Evolutionary conservation across 2,113 vertebrate genomes (phyloP).

Genomic region (Epinephelus moara): DNA sequence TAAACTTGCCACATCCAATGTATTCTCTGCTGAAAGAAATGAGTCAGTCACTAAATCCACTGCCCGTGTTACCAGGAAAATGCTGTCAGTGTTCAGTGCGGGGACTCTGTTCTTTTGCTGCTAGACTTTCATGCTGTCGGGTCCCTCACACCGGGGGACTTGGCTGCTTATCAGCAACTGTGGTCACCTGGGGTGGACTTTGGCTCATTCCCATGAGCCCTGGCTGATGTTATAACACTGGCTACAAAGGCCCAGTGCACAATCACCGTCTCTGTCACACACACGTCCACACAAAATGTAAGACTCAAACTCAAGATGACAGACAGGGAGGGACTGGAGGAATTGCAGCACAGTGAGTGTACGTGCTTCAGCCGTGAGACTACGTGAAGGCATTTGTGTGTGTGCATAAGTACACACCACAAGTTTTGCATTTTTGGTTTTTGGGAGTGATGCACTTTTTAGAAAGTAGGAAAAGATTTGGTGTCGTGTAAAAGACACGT

Average conservation of each 20-base stretch:
- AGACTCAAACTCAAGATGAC: background rate
- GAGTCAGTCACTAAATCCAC: background rate
- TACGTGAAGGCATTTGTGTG: background rate
- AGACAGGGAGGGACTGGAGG: background rate
- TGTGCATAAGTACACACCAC: background rate
- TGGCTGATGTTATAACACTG: background rate
- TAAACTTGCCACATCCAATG: background rate
- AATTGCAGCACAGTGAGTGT: background rate
- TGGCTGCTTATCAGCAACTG: conserved; percentile 63
- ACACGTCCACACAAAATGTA: background rate
- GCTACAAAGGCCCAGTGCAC: background rate
- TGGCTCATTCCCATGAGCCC: conserved; percentile 36
- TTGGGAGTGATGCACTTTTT: background rate
- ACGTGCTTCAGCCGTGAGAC: background rate
- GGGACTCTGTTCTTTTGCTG: background rate
- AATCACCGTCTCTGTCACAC: background rate
- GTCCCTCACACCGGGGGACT: background rate
- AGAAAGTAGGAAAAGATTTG: conserved; percentile 6
- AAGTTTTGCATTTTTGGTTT: conserved; percentile 2
- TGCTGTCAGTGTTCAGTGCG: background rate
- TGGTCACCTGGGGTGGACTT: conserved; percentile 68
- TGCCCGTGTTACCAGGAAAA: background rate
- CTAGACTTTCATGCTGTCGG: background rate
- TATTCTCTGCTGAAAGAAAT: background rate
- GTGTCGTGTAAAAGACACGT: conserved; percentile 1